These are phyloP conservation scores for Aricia agestis DNA, from an alignment of 1,140 invertebrate species.

Conservation along the genomic window DNA sequence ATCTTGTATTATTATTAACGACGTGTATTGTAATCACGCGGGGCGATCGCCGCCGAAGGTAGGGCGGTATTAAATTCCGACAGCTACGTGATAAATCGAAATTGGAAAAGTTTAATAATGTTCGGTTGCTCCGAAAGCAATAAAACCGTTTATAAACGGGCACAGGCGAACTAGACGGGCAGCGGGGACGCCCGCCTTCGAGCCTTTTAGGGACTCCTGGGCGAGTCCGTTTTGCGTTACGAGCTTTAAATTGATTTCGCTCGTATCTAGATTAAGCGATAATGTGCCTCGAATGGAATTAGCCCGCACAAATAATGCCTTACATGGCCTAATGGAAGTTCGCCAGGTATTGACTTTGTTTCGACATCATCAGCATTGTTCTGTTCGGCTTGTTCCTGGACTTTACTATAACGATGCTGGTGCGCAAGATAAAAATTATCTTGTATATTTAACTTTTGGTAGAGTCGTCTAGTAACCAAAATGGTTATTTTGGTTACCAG, in stretches of 20 bases:
- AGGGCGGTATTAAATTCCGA: slow-evolving; percentile 76
- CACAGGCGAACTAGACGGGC: slow-evolving; percentile 71
- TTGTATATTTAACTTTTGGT: too few species aligned
- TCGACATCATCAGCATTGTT: background rate
- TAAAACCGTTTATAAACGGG: slow-evolving; percentile 76
- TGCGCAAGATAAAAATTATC: too few species aligned
- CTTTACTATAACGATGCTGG: too few species aligned
- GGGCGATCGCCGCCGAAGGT: slow-evolving; percentile 74
- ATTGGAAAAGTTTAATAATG: slow-evolving; percentile 77
- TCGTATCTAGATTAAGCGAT: slow-evolving; percentile 60
- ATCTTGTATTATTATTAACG: slow-evolving; percentile 72
- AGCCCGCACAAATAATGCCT: slow-evolving; percentile 12
- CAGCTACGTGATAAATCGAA: slow-evolving; percentile 77
- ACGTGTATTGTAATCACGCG: slow-evolving; percentile 75
- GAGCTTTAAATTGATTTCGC: slow-evolving; percentile 62
- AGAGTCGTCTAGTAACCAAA: too few species aligned
- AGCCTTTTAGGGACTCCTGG: slow-evolving; percentile 72
- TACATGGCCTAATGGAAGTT: background rate
- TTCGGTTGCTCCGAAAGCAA: slow-evolving; percentile 76
- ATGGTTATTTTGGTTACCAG: too few species aligned
- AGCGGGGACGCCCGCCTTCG: slow-evolving; percentile 66
- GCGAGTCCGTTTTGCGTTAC: slow-evolving; percentile 57
- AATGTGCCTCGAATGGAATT: slow-evolving; percentile 19
- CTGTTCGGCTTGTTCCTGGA: background rate
- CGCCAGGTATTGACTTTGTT: slow-evolving; percentile 1